Base-by-base conservation (phyloP, 2,888 invertebrate species). In the Scrobipalpa atriplicella region DNA sequence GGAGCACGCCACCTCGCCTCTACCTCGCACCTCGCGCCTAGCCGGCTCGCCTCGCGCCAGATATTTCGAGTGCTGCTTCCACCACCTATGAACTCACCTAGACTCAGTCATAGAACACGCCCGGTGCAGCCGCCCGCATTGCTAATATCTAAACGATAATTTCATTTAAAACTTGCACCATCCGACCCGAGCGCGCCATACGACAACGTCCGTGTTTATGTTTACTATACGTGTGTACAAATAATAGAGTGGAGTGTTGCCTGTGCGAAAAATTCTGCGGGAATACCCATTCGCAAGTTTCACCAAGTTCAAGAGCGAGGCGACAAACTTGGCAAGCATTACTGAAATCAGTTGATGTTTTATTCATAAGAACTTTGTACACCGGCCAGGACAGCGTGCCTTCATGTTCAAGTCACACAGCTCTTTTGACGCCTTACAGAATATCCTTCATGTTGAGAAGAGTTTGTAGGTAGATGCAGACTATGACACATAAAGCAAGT, bases 11-110 rank as follows among this genome's bases (percentile, higher is more conserved):
- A 85, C 89, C 81, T 83, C 78, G 84, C 90, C 88, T 90, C 19
- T 38, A 9, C 39, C 60, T 38, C 39, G 16, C 39, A 51, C 63
- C 63, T 63, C 63, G 52, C 63, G 43, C 43, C 62, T 62, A 86
- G 91, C 82, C 84, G 81, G 90, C 90, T 85, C 89, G 81, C 84
- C 78, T 84, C 90, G 87, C 89, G 83, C 87, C 89, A 85, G 93
- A 93, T 90, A 91, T 93, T 86, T 93, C 92, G 86, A 92, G 92
- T 90, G 89, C 83, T 87, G 85, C 86, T 86, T 85, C 88, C 83
- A 87, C 86, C 89, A 90, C 88, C 90, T 91, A 89, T 89, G 87
- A 89, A 86, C 86, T 87, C 89, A 86, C 85, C 87, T 88, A 89
- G 87, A 83, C 88, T 89, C 87, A 88, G 90, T 88, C 86, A 86